phyloP scores from a whole-genome alignment of 2,888 invertebrate genomes.

The Microplitis deprimator region DNA sequence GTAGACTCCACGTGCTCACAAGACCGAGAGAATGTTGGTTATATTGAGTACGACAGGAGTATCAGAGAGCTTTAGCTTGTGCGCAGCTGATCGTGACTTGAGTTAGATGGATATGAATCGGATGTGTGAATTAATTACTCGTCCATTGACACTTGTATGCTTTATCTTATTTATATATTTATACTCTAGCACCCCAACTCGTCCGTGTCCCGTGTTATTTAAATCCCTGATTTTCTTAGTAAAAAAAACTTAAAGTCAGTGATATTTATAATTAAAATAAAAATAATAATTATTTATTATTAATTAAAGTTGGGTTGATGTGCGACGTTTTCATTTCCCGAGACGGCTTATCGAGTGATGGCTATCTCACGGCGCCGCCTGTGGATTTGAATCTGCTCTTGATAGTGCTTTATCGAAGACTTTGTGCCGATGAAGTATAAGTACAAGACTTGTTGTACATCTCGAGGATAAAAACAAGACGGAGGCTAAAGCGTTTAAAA shows the following conservation, averaged over 20 bases:
- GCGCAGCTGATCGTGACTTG: slow-evolving; percentile 18
- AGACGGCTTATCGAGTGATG: background rate
- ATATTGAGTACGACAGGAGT: slow-evolving; percentile 23
- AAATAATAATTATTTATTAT: background rate
- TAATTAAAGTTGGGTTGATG: background rate
- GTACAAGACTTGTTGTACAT: background rate
- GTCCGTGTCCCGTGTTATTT: background rate
- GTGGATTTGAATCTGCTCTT: background rate
- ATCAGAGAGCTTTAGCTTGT: slow-evolving; percentile 15
- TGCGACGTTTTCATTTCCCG: background rate
- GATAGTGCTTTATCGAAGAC: background rate
- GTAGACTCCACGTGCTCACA: slow-evolving; percentile 45
- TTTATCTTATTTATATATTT: slow-evolving; percentile 22
- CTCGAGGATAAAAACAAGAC: background rate
- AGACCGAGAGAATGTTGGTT: slow-evolving; percentile 48
- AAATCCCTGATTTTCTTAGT: background rate
- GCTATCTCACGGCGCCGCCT: background rate
- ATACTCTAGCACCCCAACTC: slow-evolving; percentile 1
- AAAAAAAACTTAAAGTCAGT: background rate
- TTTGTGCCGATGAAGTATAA: background rate
- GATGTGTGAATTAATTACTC: slow-evolving; percentile 31
- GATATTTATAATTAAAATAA: background rate
- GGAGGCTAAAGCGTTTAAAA: background rate
- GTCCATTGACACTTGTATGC: slow-evolving; percentile 20
- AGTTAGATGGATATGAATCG: slow-evolving; percentile 16